phyloP scores from a whole-genome alignment of 2,888 invertebrate species.

The Timema podura region DNA sequence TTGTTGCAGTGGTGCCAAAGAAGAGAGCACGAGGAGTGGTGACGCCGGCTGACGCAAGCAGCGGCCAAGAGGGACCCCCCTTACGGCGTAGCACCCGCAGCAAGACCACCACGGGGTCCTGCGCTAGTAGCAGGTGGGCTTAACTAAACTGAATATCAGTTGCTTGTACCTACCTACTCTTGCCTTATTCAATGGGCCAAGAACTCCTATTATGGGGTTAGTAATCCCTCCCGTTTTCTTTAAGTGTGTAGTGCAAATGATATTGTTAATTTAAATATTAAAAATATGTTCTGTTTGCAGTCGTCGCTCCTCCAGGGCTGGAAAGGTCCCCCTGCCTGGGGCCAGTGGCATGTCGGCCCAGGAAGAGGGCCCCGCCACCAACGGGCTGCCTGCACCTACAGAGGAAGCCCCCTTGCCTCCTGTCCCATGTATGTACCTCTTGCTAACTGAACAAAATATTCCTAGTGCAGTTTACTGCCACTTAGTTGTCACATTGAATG shows the following conservation, averaged over 20 bases:
- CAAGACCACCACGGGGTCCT: slow-evolving; percentile 63
- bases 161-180: neutral
- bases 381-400: slow-evolving; percentile 22
- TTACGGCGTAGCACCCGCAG: slow-evolving; percentile 49
- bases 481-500: too few species aligned
- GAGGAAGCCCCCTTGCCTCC: too few species aligned
- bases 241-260: slow-evolving; percentile 1
- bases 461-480: slow-evolving; percentile 12
- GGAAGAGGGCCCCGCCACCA: slow-evolving; percentile 18
- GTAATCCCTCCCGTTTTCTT: too few species aligned
- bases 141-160: neutral
- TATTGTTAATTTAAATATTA: slow-evolving; percentile 9
- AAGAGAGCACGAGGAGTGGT: too few species aligned
- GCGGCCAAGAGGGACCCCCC: slow-evolving; percentile 17
- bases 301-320: slow-evolving; percentile 48
- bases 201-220: neutral
- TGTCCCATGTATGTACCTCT: too few species aligned
- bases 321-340: slow-evolving; percentile 39
- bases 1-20: slow-evolving; percentile 32
- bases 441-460: too few species aligned
- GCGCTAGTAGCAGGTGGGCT: slow-evolving; percentile 47
- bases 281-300: slow-evolving; percentile 37
- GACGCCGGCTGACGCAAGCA: too few species aligned
- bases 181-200: neutral
- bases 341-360: slow-evolving; percentile 21